Evolutionary conservation across 1,140 invertebrate species (phyloP).

Genomic region (Solenopsis fugax): DNA sequence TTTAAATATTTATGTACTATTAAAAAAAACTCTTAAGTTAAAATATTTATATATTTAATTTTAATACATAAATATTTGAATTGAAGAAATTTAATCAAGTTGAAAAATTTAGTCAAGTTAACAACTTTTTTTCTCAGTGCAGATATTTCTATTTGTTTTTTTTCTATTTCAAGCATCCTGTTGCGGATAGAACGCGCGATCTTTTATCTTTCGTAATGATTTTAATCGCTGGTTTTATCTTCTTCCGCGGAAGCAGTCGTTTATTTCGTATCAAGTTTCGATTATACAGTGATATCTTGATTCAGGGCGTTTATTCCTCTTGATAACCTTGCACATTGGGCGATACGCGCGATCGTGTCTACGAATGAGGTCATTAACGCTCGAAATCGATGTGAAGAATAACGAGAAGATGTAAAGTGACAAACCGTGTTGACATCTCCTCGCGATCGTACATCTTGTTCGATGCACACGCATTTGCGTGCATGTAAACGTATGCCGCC

Average conservation of each 20-base stretch:
- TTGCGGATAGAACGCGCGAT: not conserved
- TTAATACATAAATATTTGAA: too few species aligned
- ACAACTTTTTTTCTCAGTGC: too few species aligned
- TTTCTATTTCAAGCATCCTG: not conserved
- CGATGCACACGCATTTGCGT: slow-evolving; percentile 18
- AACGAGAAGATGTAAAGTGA: not conserved
- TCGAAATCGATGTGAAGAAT: not conserved
- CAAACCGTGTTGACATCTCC: slow-evolving; percentile 27
- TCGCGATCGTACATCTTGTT: slow-evolving; percentile 30
- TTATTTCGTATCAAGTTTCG: slow-evolving; percentile 32
- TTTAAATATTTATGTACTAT: too few species aligned
- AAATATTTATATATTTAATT: too few species aligned
- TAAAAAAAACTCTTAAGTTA: too few species aligned
- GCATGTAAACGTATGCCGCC: slow-evolving; percentile 55
- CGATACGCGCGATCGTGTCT: slow-evolving; percentile 8
- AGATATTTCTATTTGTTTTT: not conserved
- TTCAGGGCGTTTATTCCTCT: not conserved
- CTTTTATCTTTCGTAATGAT: slow-evolving; percentile 21
- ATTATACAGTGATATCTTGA: slow-evolving; percentile 19
- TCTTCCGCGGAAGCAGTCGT: slow-evolving; percentile 7
- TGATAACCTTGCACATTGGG: not conserved
- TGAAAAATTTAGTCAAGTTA: too few species aligned
- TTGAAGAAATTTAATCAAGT: too few species aligned
- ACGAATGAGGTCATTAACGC: slow-evolving; percentile 28
- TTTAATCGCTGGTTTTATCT: slow-evolving; percentile 14